Evolutionary conservation across 2,113 vertebrate genomes (phyloP).

Genomic region (Cyprinus carpio): DNA sequence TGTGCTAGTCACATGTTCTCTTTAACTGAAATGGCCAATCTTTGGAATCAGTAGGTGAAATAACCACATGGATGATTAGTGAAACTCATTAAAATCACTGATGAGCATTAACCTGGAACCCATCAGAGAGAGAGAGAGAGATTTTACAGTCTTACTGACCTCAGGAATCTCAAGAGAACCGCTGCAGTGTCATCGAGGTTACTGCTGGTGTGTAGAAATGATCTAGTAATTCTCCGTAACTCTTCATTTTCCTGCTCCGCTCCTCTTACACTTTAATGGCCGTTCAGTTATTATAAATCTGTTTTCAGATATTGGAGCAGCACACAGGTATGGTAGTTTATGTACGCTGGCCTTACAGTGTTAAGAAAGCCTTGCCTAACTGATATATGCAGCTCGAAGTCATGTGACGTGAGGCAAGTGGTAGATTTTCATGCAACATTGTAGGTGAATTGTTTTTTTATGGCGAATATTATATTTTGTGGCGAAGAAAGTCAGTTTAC

Average conservation of each 20-base stretch:
- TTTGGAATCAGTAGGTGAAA: background rate
- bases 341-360: background rate
- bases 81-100: constrained; percentile 7
- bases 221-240: constrained; percentile 20
- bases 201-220: background rate
- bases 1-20: background rate
- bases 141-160: constrained; percentile 6
- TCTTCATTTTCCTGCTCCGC: background rate
- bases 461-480: background rate
- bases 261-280: background rate
- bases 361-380: background rate
- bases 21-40: background rate
- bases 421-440: background rate
- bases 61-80: constrained; percentile 8
- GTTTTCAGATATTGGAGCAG: background rate
- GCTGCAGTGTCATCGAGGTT: constrained; percentile 19
- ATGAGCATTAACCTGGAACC: constrained; percentile 23
- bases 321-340: background rate
- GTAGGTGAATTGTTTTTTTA: background rate
- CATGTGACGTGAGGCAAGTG: constrained; percentile 8
- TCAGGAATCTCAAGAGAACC: constrained; percentile 4
- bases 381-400: background rate
- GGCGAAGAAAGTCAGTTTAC: background rate
- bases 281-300: constrained; percentile 2
- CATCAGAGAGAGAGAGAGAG: too few species aligned